A percentile compares a stretch with the other conserved stretches of the same genome.
phyloP scores from a whole-genome alignment of 1,140 invertebrate species.

The Luehdorfia chinensis region DNA sequence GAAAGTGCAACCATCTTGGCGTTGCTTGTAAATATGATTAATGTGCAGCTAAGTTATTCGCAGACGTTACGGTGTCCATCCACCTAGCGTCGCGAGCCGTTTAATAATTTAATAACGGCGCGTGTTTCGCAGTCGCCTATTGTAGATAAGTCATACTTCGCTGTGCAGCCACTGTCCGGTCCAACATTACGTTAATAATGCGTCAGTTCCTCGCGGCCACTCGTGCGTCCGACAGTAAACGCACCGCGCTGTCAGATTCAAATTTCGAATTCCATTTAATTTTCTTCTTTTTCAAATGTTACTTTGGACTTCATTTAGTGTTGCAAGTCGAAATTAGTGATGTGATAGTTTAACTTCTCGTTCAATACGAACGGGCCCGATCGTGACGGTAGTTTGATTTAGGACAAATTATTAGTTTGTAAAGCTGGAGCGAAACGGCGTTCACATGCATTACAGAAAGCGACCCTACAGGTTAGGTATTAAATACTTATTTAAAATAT shows the following conservation, averaged over 20 bases:
- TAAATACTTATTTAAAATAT: slow-evolving; percentile 8
- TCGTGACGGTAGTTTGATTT: slow-evolving; percentile 31
- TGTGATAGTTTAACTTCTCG: slow-evolving; percentile 22
- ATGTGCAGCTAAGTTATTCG: slow-evolving; percentile 14
- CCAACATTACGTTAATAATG: slow-evolving; percentile 49
- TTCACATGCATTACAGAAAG: slow-evolving; percentile 75
- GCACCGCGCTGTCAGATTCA: slow-evolving; percentile 17
- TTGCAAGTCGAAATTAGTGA: slow-evolving; percentile 22
- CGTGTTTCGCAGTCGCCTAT: slow-evolving; percentile 49
- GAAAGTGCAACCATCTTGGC: not conserved
- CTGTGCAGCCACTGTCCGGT: slow-evolving; percentile 31
- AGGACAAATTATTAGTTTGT: slow-evolving; percentile 34
- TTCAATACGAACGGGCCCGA: slow-evolving; percentile 30
- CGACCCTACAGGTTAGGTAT: slow-evolving; percentile 62
- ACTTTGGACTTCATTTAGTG: not conserved
- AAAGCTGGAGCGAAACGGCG: slow-evolving; percentile 69
- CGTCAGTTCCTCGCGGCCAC: slow-evolving; percentile 53
- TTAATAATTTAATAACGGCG: slow-evolving; percentile 65
- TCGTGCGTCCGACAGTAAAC: slow-evolving; percentile 35
- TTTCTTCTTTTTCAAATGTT: slow-evolving; percentile 15
- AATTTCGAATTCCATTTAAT: slow-evolving; percentile 28
- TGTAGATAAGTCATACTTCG: slow-evolving; percentile 56
- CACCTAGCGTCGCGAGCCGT: slow-evolving; percentile 23
- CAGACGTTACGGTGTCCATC: slow-evolving; percentile 14
- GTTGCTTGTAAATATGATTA: not conserved